Percentiles rank a stretch among this genome's conserved stretches.
Evolutionary conservation across 2,113 vertebrate genomes (phyloP).

Genomic region (Pelmatolapia mariae): DNA sequence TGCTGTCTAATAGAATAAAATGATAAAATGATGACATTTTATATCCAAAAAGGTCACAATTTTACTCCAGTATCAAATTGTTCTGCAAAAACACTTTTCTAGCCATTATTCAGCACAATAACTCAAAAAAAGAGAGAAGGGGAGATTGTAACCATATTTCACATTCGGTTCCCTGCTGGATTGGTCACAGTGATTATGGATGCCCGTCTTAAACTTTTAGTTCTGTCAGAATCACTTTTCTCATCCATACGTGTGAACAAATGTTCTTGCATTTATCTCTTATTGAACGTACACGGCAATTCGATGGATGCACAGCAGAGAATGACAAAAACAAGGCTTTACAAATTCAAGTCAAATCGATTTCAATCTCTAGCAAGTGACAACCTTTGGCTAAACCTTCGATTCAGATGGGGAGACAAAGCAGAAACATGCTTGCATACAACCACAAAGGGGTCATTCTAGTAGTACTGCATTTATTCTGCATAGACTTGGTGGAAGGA

Average conservation of each 20-base stretch:
- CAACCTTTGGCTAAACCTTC: not conserved
- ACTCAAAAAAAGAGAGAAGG: not conserved
- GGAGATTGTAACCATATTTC: not conserved
- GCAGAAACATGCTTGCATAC: not conserved
- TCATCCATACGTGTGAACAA: not conserved
- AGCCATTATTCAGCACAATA: not conserved
- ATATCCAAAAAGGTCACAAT: not conserved
- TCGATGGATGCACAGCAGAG: not conserved
- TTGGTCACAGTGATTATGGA: not conserved
- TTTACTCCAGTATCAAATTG: not conserved
- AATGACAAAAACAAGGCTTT: not conserved
- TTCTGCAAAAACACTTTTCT: not conserved
- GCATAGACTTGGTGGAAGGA: not conserved
- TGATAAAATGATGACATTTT: not conserved
- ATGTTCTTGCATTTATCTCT: not conserved
- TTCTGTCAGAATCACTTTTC: not conserved
- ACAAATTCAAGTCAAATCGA: not conserved
- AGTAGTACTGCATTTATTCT: not conserved
- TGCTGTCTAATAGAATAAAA: not conserved
- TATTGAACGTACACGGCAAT: not conserved
- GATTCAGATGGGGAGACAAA: not conserved
- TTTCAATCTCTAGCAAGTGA: not conserved
- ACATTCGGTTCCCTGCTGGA: accelerated
- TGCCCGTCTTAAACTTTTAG: not conserved
- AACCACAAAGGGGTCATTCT: not conserved